Percentiles rank a stretch among this genome's conserved stretches.
Evolutionary conservation across 2,888 invertebrate genomes (phyloP).

Genomic region (Actias luna): DNA sequence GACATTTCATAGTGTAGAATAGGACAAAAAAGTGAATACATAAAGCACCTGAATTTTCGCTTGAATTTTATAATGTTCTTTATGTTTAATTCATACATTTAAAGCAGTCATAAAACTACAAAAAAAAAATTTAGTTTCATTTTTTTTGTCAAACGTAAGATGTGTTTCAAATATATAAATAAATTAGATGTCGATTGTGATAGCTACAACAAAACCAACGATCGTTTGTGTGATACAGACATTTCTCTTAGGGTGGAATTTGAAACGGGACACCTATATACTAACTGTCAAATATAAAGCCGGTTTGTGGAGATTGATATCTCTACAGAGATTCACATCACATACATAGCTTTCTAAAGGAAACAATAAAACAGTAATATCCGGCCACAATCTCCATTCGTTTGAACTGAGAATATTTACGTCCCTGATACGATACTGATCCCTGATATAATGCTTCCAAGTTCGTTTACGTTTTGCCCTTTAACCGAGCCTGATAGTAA

Average conservation of each 20-base stretch:
- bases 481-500: no score
- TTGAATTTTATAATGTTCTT: no score
- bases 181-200: not conserved
- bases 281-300: not conserved
- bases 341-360: not conserved
- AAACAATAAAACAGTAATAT: conserved; percentile 3
- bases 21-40: no score
- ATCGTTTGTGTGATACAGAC: not conserved
- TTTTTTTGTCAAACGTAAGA: not conserved
- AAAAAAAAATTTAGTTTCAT: no score
- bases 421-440: no score
- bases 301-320: not conserved
- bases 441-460: no score
- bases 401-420: not conserved
- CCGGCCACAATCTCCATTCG: conserved; percentile 1
- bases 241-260: not conserved
- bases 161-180: not conserved
- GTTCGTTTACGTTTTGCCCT: no score
- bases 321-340: not conserved
- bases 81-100: no score
- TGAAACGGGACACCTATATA: not conserved
- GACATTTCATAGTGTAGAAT: no score
- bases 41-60: no score
- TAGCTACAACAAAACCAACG: not conserved
- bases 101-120: no score